These are phyloP conservation scores for Tyto alba DNA, from an alignment of 2,113 vertebrate genomes.

Conservation along the genomic window DNA sequence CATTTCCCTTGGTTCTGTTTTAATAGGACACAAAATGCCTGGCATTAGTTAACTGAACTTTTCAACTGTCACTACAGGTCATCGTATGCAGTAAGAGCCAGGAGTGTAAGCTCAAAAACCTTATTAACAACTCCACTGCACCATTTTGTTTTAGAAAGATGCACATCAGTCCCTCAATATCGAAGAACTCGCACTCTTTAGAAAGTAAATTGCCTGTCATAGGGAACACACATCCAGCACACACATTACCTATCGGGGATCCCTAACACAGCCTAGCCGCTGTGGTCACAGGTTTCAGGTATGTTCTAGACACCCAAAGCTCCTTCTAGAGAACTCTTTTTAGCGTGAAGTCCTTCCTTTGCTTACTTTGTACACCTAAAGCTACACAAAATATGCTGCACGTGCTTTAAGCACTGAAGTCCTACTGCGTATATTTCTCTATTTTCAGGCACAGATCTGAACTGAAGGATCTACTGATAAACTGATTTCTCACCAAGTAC, in stretches of 20 bases:
- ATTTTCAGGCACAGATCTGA: neutral
- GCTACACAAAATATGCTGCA: neutral
- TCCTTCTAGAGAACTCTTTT: neutral
- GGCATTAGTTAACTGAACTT: neutral
- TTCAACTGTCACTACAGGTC: neutral
- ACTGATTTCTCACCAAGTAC: neutral
- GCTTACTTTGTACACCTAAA: neutral
- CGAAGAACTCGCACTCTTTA: neutral
- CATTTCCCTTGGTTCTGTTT: neutral
- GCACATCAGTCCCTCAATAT: neutral
- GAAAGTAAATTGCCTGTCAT: neutral
- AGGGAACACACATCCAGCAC: neutral
- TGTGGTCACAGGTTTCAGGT: neutral
- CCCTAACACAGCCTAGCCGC: neutral
- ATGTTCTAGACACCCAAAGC: neutral
- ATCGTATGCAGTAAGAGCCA: neutral
- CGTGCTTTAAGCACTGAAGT: neutral
- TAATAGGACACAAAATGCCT: neutral
- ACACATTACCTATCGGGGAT: rapidly evolving
- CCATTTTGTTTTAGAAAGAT: neutral
- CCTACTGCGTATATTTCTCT: neutral
- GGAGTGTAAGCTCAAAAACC: neutral
- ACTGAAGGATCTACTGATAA: neutral
- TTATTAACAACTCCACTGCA: neutral
- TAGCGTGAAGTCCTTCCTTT: neutral